phyloP scores from a whole-genome alignment of 2,113 vertebrate genomes.

The Neoarius graeffei region DNA sequence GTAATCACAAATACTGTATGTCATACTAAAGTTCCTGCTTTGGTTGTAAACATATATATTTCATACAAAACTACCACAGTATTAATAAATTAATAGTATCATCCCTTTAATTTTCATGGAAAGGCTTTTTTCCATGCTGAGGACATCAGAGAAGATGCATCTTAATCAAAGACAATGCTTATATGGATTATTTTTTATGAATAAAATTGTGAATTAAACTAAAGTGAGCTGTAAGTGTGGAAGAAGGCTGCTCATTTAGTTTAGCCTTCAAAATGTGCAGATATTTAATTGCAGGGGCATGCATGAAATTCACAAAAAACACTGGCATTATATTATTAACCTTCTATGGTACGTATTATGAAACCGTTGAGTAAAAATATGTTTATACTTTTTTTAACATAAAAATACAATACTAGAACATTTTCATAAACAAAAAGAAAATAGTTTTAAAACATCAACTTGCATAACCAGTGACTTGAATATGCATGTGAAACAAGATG shows the following conservation, averaged over 20 bases:
- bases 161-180: background rate
- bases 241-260: no score
- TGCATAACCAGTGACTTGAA: background rate
- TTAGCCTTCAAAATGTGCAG: no score
- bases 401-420: background rate
- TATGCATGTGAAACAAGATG: background rate
- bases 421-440: background rate
- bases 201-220: no score
- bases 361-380: no score
- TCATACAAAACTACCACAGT: background rate
- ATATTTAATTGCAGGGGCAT: no score
- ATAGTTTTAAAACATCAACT: background rate
- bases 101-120: background rate
- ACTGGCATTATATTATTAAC: no score
- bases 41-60: background rate
- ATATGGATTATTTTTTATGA: no score
- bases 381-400: no score
- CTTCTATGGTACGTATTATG: no score
- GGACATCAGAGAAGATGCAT: background rate
- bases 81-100: no score
- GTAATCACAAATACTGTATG: background rate
- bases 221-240: no score
- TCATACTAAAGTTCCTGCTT: background rate
- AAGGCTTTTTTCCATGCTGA: background rate
- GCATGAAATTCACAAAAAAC: no score